phyloP scores from a whole-genome alignment of 1,140 invertebrate species.

The Euwallacea fornicatus region DNA sequence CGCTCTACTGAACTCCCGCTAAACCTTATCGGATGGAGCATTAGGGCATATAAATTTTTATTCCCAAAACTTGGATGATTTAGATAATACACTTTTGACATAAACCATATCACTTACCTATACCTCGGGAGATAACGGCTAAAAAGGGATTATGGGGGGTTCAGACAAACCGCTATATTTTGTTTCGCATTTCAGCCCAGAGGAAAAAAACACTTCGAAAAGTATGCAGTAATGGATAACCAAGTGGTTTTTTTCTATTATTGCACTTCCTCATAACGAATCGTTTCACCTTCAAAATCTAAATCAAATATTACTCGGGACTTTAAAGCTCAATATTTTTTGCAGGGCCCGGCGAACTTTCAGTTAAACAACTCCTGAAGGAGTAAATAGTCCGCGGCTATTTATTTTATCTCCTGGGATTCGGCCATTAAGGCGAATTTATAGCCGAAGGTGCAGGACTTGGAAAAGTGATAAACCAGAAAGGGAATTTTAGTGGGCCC shows the following conservation, averaged over 20 bases:
- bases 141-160: not conserved
- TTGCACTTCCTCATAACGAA: too few species aligned
- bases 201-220: too few species aligned
- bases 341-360: not conserved
- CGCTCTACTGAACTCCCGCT: conserved; percentile 8
- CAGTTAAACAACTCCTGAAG: not conserved
- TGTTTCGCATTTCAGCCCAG: too few species aligned
- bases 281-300: not conserved
- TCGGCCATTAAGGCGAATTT: too few species aligned
- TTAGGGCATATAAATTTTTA: conserved; percentile 25
- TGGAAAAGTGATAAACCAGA: too few species aligned
- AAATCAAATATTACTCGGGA: not conserved
- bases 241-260: too few species aligned
- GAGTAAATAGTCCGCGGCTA: not conserved
- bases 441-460: too few species aligned
- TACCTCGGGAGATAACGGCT: not conserved
- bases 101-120: conserved; percentile 14
- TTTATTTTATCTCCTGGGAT: too few species aligned
- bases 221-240: too few species aligned
- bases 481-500: too few species aligned
- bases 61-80: conserved; percentile 24
- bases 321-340: not conserved
- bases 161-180: too few species aligned
- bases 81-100: conserved; percentile 18
- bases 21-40: conserved; percentile 25